Evolutionary conservation across 1,140 invertebrate genomes (phyloP).

Genomic region (Drosophila ambigua): DNA sequence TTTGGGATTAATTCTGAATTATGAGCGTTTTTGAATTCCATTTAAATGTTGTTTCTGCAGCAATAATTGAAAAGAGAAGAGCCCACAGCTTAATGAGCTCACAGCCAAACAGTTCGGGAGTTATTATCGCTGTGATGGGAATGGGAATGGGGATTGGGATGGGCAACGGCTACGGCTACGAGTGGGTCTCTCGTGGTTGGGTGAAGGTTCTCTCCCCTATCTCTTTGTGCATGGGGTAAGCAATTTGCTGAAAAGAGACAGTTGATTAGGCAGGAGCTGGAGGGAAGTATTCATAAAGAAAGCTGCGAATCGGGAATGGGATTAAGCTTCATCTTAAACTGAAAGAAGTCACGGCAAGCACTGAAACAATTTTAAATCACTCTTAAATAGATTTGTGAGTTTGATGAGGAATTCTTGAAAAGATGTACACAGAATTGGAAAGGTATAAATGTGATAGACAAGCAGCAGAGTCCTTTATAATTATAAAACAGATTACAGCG

Average conservation of each 20-base stretch:
- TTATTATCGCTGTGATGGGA: not conserved
- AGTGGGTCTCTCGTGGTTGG: too few relatives aligned
- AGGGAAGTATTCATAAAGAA: not conserved
- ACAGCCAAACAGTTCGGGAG: not conserved
- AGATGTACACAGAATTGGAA: too few relatives aligned
- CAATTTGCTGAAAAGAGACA: constrained; percentile 1
- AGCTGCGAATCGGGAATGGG: not conserved
- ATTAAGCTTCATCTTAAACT: not conserved
- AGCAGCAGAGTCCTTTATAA: too few relatives aligned
- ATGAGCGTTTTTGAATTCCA: constrained; percentile 72
- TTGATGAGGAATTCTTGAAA: too few relatives aligned
- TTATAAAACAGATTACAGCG: too few relatives aligned
- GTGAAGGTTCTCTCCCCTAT: too few relatives aligned
- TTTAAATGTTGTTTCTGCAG: constrained; percentile 58
- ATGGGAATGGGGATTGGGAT: too few relatives aligned
- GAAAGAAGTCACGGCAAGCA: too few relatives aligned
- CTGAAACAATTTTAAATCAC: too few relatives aligned
- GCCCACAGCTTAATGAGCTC: constrained; percentile 70
- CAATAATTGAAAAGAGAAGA: constrained; percentile 56
- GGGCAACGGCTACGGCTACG: too few relatives aligned
- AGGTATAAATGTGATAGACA: too few relatives aligned
- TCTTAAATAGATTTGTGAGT: too few relatives aligned
- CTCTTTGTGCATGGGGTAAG: not conserved
- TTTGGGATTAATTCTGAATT: constrained; percentile 77
- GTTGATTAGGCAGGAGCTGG: constrained; percentile 25